These are phyloP conservation scores for Alentia gelatinosa DNA, from an alignment of 2,888 invertebrate genomes.

Conservation along the genomic window DNA sequence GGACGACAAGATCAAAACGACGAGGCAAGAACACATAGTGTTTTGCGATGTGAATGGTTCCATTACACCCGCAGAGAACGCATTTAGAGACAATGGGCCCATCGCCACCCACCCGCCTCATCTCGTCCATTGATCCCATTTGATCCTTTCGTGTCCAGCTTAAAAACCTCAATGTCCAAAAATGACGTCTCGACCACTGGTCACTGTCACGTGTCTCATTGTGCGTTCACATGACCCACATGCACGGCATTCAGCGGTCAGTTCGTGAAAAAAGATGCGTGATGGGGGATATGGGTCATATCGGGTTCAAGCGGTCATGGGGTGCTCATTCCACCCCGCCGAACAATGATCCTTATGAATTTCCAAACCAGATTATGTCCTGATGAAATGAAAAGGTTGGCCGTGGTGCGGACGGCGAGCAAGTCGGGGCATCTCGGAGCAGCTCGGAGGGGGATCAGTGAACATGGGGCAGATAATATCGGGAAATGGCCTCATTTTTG, in stretches of 20 bases:
- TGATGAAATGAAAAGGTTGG: constrained; percentile 40
- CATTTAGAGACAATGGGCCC: neutral
- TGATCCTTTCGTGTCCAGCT: neutral
- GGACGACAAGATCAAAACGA: neutral
- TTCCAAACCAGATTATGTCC: constrained; percentile 22
- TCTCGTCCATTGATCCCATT: neutral
- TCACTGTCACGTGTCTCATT: neutral
- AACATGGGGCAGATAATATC: constrained; percentile 43
- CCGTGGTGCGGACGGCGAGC: neutral
- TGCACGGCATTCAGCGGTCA: constrained; percentile 18
- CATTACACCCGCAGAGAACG: neutral
- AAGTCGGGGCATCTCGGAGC: neutral
- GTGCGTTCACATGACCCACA: neutral
- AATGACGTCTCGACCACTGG: neutral
- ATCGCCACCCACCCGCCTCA: neutral
- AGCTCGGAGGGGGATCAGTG: neutral
- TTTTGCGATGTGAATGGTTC: neutral
- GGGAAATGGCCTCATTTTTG: constrained; percentile 40
- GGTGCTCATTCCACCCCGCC: constrained; percentile 5
- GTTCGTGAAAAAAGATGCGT: neutral
- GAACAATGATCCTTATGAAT: constrained; percentile 52
- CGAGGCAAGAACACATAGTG: neutral
- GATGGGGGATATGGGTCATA: neutral
- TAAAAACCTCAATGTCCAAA: too few relatives aligned
- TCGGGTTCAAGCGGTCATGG: constrained; percentile 44